Percentiles rank a stretch among this genome's conserved stretches.
These are phyloP conservation scores for Oncopodura yosiiana DNA, from an alignment of 1,140 invertebrate genomes.

Conservation along the genomic window DNA sequence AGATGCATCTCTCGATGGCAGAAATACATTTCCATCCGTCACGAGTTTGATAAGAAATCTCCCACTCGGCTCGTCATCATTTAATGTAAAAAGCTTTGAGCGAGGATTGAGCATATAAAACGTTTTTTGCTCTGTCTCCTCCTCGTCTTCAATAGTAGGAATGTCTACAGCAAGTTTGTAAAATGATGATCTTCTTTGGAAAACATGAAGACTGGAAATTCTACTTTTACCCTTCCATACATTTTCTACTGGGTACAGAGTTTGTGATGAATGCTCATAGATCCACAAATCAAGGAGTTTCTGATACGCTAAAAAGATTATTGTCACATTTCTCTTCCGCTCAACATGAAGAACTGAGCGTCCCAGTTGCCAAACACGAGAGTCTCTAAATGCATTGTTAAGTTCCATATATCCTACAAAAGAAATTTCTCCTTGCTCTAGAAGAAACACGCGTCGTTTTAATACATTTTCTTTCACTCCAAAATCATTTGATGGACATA, in stretches of 20 bases:
- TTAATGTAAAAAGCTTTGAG: constrained; percentile 14
- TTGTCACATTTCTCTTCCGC: constrained; percentile 18
- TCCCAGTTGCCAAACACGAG: constrained; percentile 25
- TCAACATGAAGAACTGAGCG: constrained; percentile 27
- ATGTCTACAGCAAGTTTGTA: constrained; percentile 26
- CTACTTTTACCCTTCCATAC: constrained; percentile 34
- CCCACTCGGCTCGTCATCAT: constrained; percentile 6
- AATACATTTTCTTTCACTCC: constrained; percentile 11
- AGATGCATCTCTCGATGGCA: constrained; percentile 26
- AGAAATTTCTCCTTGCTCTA: constrained; percentile 8
- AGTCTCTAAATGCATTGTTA: constrained; percentile 29
- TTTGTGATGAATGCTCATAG: constrained; percentile 26
- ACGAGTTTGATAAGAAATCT: constrained; percentile 27
- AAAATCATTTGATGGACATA: constrained; percentile 18
- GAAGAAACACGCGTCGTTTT: constrained; percentile 12
- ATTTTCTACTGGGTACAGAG: constrained; percentile 30
- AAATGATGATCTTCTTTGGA: constrained; percentile 23
- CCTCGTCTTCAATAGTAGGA: neutral
- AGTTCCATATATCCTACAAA: constrained; percentile 25
- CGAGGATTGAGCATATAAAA: constrained; percentile 30
- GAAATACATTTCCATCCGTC: constrained; percentile 25
- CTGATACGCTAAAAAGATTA: constrained; percentile 33
- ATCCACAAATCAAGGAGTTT: constrained; percentile 34
- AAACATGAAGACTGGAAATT: constrained; percentile 27
- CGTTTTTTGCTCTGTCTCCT: neutral